A percentile compares a stretch with the other conserved stretches of the same genome.
These are phyloP conservation scores for Galerucella pusilla DNA, from an alignment of 2,888 invertebrate genomes.

Conservation along the genomic window DNA sequence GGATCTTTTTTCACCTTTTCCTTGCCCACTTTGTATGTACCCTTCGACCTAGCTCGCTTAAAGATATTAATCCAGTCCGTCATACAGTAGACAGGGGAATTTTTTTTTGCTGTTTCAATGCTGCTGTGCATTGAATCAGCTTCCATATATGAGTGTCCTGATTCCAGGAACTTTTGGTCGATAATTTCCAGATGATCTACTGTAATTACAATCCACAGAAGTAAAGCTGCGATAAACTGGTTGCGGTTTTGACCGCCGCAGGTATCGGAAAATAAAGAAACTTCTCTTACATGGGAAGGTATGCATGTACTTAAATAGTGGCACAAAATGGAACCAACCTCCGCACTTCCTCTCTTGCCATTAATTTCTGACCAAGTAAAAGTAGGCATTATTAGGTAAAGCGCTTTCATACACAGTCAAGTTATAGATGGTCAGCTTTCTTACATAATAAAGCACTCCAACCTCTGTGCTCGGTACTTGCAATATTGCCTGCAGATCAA, in stretches of 20 bases:
- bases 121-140: conserved; percentile 14
- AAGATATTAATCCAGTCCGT: conserved; percentile 5
- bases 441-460: conserved; percentile 51
- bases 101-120: neutral
- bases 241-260: conserved; percentile 51
- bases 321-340: conserved; percentile 52
- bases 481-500: conserved; percentile 52
- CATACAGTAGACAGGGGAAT: conserved; percentile 7
- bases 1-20: conserved; percentile 1
- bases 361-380: conserved; percentile 53
- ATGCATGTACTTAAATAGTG: conserved; percentile 23
- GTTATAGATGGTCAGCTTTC: conserved; percentile 54
- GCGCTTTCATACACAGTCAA: conserved; percentile 55
- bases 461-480: conserved; percentile 52
- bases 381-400: conserved; percentile 52
- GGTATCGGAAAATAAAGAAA: conserved; percentile 28
- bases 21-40: neutral
- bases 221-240: conserved; percentile 26
- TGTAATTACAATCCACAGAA: neutral
- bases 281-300: conserved; percentile 25
- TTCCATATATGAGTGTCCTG: conserved; percentile 16
- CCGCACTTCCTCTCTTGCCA: conserved; percentile 54
- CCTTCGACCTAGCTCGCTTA: conserved; percentile 8
- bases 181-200: conserved; percentile 17
- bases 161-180: conserved; percentile 18